phyloP scores from a whole-genome alignment of 2,888 invertebrate genomes.

The Steinernema hermaphroditum region DNA sequence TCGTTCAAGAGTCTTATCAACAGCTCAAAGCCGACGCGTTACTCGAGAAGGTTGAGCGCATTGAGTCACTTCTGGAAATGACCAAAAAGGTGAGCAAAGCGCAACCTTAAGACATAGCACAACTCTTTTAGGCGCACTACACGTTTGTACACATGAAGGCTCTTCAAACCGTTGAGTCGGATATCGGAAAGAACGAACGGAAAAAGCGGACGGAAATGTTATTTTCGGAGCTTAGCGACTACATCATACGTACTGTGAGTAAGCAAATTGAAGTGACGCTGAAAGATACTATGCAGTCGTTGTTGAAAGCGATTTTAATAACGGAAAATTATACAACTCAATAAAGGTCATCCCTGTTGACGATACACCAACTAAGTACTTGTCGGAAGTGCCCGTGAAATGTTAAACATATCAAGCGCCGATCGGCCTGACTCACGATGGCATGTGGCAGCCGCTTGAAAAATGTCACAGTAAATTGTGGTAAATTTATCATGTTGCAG shows the following conservation, averaged over 20 bases:
- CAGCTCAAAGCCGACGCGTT: conserved; percentile 49
- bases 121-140: conserved; percentile 46
- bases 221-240: conserved; percentile 39
- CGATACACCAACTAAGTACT: too few species aligned
- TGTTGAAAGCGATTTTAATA: conserved; percentile 17
- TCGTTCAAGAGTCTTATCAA: conserved; percentile 49
- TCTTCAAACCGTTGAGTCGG: conserved; percentile 37
- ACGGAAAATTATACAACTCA: conserved; percentile 10
- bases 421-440: too few species aligned
- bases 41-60: conserved; percentile 44
- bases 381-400: too few species aligned
- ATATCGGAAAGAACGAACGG: conserved; percentile 46
- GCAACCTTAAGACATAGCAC: conserved; percentile 10
- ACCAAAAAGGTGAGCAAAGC: conserved; percentile 44
- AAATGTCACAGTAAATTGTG: too few species aligned
- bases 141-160: conserved; percentile 50
- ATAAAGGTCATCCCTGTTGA: neutral
- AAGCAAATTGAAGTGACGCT: neutral
- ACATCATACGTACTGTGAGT: neutral
- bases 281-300: neutral
- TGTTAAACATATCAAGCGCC: too few species aligned
- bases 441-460: too few species aligned
- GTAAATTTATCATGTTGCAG: too few species aligned
- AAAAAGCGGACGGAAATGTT: conserved; percentile 49
- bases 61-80: conserved; percentile 48